Conservation (phyloP, 2,797 vertebrate genomes). For the Manis crassicaudata region DNA sequence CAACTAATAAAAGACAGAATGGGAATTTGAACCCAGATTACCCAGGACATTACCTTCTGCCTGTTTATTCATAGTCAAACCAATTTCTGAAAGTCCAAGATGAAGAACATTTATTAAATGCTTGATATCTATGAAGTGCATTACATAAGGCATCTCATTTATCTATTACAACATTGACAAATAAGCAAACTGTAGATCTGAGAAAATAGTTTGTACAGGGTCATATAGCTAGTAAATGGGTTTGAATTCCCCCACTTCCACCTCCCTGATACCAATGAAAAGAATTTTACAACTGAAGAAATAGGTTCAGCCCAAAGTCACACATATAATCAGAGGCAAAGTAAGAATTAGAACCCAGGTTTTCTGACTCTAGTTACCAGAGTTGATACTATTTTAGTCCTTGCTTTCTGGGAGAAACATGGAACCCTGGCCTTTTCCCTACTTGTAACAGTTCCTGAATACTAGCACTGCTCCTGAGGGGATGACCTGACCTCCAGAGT, state of each 20-base stretch:
- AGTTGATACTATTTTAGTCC: neutral
- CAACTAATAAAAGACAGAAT: neutral
- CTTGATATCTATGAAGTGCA: neutral
- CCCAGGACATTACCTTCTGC: neutral
- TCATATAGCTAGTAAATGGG: conserved; percentile 31
- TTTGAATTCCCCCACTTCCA: conserved; percentile 30
- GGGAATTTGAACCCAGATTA: conserved; percentile 6
- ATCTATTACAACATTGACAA: conserved; percentile 16
- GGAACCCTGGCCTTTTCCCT: conserved; percentile 12
- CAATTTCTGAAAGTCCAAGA: conserved; percentile 27
- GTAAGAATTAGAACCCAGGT: conserved; percentile 35
- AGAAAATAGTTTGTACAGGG: conserved; percentile 26
- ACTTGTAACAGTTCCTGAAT: conserved; percentile 47
- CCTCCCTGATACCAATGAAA: conserved; percentile 43
- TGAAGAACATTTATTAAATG: conserved; percentile 1
- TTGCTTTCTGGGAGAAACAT: neutral
- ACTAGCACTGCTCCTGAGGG: neutral
- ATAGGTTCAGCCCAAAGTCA: conserved; percentile 25
- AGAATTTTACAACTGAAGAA: conserved; percentile 61
- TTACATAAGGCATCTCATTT: conserved; percentile 21
- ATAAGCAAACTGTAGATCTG: conserved; percentile 34
- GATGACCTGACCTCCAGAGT: neutral
- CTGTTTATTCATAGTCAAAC: conserved; percentile 29
- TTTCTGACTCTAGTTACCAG: neutral
- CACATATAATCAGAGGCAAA: conserved; percentile 50